phyloP scores from a whole-genome alignment of 2,113 vertebrate genomes.

The Eulacestoma nigropectus region DNA sequence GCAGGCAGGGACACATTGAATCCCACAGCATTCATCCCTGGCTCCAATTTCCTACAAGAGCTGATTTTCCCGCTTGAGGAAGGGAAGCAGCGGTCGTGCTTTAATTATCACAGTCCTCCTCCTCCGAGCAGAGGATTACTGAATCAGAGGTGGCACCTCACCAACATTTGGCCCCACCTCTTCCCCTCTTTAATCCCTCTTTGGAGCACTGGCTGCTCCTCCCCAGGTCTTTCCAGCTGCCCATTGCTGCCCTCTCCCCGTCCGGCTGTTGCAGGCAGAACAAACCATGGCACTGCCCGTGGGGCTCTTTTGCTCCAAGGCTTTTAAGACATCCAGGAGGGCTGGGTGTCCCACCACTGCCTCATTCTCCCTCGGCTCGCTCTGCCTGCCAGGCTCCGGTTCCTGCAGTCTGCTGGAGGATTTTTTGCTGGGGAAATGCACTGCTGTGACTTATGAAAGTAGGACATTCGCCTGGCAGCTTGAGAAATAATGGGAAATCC shows the following conservation, averaged over 20 bases:
- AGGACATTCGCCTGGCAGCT: constrained; percentile 1
- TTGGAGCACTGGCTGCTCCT: neutral
- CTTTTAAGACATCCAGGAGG: neutral
- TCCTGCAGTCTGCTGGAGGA: neutral
- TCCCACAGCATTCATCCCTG: neutral
- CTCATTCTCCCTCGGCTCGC: rapidly evolving
- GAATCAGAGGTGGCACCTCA: neutral
- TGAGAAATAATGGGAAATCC: neutral
- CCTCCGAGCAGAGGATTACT: neutral
- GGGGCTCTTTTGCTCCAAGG: neutral
- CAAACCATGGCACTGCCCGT: rapidly evolving
- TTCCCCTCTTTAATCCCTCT: neutral
- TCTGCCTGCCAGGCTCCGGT: neutral
- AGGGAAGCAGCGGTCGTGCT: neutral
- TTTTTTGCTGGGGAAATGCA: neutral
- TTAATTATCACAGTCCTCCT: neutral
- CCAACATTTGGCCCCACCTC: neutral
- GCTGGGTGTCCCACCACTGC: neutral
- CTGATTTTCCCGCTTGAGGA: neutral
- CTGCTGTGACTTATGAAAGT: neutral
- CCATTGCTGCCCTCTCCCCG: neutral
- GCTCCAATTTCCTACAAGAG: neutral
- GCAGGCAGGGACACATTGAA: rapidly evolving
- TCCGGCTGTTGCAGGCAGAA: neutral
- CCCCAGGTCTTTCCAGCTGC: neutral